Conservation (phyloP, 2,797 vertebrate genomes). For the Naso thynnoides region DNA sequence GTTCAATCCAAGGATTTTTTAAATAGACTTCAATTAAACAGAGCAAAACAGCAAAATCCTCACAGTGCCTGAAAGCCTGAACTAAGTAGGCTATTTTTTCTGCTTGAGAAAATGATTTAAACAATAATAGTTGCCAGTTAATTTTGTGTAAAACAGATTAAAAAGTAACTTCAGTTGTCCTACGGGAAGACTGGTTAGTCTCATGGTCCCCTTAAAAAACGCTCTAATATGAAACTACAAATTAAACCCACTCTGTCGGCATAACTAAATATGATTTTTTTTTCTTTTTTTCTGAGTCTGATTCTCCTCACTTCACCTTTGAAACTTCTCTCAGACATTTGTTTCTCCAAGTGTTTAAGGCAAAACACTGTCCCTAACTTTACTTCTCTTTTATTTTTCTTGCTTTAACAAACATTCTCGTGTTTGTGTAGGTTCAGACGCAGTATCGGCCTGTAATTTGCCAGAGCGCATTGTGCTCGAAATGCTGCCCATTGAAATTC, state of each 20-base stretch:
- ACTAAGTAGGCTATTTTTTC: too few relatives aligned
- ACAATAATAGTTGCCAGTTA: too few relatives aligned
- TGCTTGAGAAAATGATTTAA: too few relatives aligned
- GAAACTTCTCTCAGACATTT: background rate
- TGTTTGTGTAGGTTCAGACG: background rate
- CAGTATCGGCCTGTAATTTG: constrained; percentile 16
- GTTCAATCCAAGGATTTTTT: too few relatives aligned
- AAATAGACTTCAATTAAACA: too few relatives aligned
- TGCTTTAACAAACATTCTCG: background rate
- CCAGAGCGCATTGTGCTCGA: background rate
- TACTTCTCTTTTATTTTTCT: background rate
- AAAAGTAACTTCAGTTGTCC: background rate
- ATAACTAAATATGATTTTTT: constrained; percentile 22
- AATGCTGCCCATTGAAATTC: background rate
- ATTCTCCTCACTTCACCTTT: background rate
- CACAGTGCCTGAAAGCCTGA: too few relatives aligned
- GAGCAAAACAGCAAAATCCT: too few relatives aligned
- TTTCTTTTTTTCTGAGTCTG: background rate
- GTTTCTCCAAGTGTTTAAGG: background rate
- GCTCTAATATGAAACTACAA: background rate
- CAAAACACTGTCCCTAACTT: background rate
- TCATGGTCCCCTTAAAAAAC: background rate
- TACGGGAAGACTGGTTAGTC: background rate
- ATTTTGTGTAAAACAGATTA: background rate
- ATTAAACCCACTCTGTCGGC: constrained; percentile 8